Evolutionary conservation across 1,140 invertebrate genomes (phyloP).

Genomic region (Aphelenchoides fujianensis): DNA sequence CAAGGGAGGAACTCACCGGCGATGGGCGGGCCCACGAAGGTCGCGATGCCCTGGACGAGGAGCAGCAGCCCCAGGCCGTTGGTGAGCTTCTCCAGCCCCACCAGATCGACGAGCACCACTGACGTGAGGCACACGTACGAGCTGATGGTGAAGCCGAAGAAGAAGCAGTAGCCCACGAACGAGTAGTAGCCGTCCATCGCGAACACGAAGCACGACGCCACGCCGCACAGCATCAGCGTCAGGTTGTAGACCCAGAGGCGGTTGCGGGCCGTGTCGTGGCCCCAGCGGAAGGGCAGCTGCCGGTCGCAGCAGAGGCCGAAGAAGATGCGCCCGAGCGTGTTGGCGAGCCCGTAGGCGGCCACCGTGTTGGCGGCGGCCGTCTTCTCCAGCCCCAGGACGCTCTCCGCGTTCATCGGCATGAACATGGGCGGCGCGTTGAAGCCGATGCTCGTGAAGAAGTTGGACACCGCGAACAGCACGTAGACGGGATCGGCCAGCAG

Average conservation of each 20-base stretch:
- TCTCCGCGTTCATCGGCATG: slow-evolving; percentile 63
- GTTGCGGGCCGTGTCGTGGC: slow-evolving; percentile 73
- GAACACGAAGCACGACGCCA: slow-evolving; percentile 75
- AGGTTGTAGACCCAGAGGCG: slow-evolving; percentile 76
- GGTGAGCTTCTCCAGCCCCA: slow-evolving; percentile 89
- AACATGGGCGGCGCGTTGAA: too few relatives aligned
- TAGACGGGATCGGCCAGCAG: too few relatives aligned
- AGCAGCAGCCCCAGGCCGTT: slow-evolving; percentile 93
- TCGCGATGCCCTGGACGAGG: slow-evolving; percentile 84
- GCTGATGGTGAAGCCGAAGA: slow-evolving; percentile 78
- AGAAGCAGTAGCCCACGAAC: slow-evolving; percentile 74
- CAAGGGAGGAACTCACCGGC: too few relatives aligned
- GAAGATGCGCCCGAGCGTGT: slow-evolving; percentile 74
- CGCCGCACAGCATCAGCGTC: slow-evolving; percentile 79
- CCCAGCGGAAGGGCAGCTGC: slow-evolving; percentile 79
- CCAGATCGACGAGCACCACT: slow-evolving; percentile 82
- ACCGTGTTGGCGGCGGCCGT: slow-evolving; percentile 79
- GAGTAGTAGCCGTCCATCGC: slow-evolving; percentile 79
- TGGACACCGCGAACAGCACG: slow-evolving; percentile 88
- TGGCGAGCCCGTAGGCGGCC: slow-evolving; percentile 86
- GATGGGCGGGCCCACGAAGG: slow-evolving; percentile 74
- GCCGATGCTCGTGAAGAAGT: too few relatives aligned
- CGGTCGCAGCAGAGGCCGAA: slow-evolving; percentile 68
- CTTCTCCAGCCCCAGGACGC: slow-evolving; percentile 67
- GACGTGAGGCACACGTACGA: slow-evolving; percentile 92